Percentiles rank a stretch among this genome's conserved stretches.
phyloP scores from a whole-genome alignment of 1,140 invertebrate genomes.

The Drosophila simulans region DNA sequence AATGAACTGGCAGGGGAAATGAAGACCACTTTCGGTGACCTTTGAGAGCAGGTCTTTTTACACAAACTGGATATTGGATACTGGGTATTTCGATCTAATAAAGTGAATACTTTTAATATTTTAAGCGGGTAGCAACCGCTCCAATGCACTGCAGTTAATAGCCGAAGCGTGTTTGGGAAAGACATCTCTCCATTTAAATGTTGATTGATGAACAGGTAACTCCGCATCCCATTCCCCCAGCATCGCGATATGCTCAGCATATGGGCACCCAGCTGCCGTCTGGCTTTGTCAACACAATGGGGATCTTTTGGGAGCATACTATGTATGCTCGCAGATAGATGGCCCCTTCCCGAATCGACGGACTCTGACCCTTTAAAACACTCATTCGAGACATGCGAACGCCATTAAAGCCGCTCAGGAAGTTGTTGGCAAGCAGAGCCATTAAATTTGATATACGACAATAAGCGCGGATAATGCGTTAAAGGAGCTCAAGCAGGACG shows the following conservation, averaged over 20 bases:
- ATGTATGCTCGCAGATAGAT: not conserved
- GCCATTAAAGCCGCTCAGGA: conserved; percentile 65
- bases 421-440: conserved; percentile 57
- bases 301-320: not conserved
- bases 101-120: not conserved
- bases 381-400: conserved; percentile 26
- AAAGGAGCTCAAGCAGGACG: conserved; percentile 15
- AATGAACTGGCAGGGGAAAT: conserved; percentile 41
- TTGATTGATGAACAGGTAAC: conserved; percentile 58
- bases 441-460: conserved; percentile 80
- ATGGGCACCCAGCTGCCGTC: conserved; percentile 21
- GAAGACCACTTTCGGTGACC: not conserved
- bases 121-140: not conserved
- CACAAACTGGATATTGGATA: no score
- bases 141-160: not conserved
- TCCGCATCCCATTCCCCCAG: not conserved
- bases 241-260: conserved; percentile 16
- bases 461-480: conserved; percentile 75
- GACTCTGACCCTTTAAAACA: conserved; percentile 35
- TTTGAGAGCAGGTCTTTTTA: no score
- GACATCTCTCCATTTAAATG: conserved; percentile 50
- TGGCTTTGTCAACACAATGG: conserved; percentile 14
- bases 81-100: not conserved
- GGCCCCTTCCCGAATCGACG: not conserved
- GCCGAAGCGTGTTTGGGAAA: not conserved